A percentile compares a stretch with the other conserved stretches of the same genome.
Evolutionary conservation across 2,113 vertebrate genomes (phyloP).

Genomic region (Fukomys damarensis): DNA sequence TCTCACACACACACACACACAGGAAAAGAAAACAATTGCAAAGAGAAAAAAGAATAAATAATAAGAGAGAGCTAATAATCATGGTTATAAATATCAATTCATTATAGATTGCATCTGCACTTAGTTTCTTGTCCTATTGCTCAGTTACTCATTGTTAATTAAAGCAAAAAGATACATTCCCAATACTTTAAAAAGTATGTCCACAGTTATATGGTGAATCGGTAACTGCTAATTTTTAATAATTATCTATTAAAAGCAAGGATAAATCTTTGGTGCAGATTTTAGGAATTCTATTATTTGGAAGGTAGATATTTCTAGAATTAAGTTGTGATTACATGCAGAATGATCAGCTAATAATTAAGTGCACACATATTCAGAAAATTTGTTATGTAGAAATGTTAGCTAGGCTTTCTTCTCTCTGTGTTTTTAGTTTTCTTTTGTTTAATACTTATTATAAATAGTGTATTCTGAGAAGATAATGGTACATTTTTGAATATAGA

Average conservation of each 20-base stretch:
- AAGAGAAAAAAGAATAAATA: background rate
- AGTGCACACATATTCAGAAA: constrained; percentile 50
- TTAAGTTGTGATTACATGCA: constrained; percentile 7
- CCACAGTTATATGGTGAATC: background rate
- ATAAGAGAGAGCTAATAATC: background rate
- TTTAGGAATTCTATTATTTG: constrained; percentile 68
- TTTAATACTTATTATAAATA: constrained; percentile 77
- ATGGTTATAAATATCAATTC: background rate
- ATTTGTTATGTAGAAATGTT: constrained; percentile 76
- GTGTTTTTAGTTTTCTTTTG: constrained; percentile 77
- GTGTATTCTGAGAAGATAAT: constrained; percentile 61
- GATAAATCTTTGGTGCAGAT: background rate
- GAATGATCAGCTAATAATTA: constrained; percentile 45
- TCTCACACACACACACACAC: background rate
- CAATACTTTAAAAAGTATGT: constrained; percentile 27
- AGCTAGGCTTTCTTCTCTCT: constrained; percentile 64
- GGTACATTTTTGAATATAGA: constrained; percentile 72
- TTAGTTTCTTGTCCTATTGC: constrained; percentile 6
- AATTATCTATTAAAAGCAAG: constrained; percentile 24
- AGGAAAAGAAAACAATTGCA: background rate
- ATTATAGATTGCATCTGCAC: background rate
- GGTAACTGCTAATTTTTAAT: background rate
- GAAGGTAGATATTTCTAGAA: constrained; percentile 1
- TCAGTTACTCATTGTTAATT: constrained; percentile 1
- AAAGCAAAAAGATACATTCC: constrained; percentile 41